phyloP scores from a whole-genome alignment of 1,140 invertebrate genomes.

The Drosophila sechellia region DNA sequence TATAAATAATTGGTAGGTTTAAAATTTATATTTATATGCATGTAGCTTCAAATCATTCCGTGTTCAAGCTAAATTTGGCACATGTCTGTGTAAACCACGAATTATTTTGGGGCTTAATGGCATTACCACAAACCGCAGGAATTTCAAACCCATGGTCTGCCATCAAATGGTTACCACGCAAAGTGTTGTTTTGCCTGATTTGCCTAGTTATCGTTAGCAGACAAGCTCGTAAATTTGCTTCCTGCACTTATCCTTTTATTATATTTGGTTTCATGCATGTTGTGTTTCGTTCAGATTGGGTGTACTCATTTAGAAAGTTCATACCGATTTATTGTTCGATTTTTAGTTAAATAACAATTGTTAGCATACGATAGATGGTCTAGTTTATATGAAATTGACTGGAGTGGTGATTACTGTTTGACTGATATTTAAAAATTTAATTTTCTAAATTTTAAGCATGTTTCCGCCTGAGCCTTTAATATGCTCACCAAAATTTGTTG shows the following conservation, averaged over 20 bases:
- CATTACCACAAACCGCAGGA: slow-evolving; percentile 43
- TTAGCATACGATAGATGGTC: not conserved
- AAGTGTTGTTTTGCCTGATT: slow-evolving; percentile 37
- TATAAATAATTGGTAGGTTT: not conserved
- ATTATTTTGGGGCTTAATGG: slow-evolving; percentile 35
- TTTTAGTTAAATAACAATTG: no score
- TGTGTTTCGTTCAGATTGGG: not conserved
- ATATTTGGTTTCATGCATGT: not conserved
- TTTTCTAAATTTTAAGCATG: not conserved
- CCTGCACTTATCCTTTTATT: slow-evolving; percentile 7
- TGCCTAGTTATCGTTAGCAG: slow-evolving; percentile 46
- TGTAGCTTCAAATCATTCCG: not conserved
- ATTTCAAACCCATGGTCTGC: slow-evolving; percentile 43
- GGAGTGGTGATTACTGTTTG: not conserved
- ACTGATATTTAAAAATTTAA: not conserved
- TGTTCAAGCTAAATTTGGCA: slow-evolving; percentile 8
- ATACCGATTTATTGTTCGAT: no score
- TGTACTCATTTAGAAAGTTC: not conserved
- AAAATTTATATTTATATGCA: not conserved
- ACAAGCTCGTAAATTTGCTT: not conserved
- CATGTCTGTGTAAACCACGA: slow-evolving; percentile 36
- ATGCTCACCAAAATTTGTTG: slow-evolving; percentile 3
- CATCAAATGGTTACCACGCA: slow-evolving; percentile 24
- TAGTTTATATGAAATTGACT: not conserved
- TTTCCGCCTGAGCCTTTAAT: not conserved